These are phyloP conservation scores for Rhizomys pruinosus DNA, from an alignment of 2,113 vertebrate genomes.

Conservation along the genomic window DNA sequence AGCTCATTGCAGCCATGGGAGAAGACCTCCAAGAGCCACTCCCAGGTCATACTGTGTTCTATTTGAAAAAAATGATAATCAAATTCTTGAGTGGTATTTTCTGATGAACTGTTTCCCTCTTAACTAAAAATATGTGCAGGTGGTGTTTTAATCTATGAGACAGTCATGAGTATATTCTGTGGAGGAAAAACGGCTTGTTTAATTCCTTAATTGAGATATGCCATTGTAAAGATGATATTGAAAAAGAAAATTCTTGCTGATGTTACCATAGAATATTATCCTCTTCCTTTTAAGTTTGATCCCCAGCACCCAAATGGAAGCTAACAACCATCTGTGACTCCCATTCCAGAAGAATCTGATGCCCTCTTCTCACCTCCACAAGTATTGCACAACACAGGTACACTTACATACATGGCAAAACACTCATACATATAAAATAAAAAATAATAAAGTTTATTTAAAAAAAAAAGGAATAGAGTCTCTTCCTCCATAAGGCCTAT, in stretches of 20 bases:
- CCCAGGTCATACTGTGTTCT: background rate
- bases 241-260: conserved; percentile 12
- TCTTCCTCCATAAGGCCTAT: background rate
- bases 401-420: no score
- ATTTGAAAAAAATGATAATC: conserved; percentile 39
- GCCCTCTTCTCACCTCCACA: no score
- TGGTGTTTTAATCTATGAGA: background rate
- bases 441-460: no score
- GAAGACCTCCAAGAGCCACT: background rate
- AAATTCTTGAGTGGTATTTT: background rate
- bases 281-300: background rate
- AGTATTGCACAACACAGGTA: no score
- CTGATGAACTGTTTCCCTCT: background rate
- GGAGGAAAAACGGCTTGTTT: background rate
- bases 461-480: no score
- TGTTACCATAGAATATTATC: background rate
- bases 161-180: background rate
- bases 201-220: background rate
- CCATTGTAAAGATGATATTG: background rate
- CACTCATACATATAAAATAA: no score
- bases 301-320: no score
- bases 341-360: no score
- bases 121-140: background rate
- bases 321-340: no score
- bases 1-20: background rate